Base-by-base conservation (phyloP, 1,140 invertebrate species). In the Drosophila arizonae region DNA sequence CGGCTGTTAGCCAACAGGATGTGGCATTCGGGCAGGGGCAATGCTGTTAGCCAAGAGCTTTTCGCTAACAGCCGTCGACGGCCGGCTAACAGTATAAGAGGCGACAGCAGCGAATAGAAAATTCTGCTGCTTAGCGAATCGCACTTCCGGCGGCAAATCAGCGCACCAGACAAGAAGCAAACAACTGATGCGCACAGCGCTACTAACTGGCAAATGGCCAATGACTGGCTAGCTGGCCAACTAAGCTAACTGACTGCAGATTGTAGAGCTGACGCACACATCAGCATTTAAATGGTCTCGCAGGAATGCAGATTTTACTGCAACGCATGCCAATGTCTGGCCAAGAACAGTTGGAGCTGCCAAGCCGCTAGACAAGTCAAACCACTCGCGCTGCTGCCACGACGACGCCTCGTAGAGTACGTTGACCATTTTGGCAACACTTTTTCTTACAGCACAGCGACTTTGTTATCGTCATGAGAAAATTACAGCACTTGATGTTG, bases 101-200 rank as follows among this genome's bases (percentile, higher is more conserved):
- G 41, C 17, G 28, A 15, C 21, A 66, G 62, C 51, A 58, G 50
- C 67, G 41, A 41, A 72, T 60, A 11, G 58, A 51, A 33, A 64
- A 30, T 13, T 55, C 50, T 64, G 69, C 55, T 54, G 55, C 10
- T 50, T 43, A 68, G 24, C 64, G 56, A 61, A 50, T 48, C 69
- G 15, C 70, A 88, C 76, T 88, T 88, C 84, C 84, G 84, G 84
- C 84, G 84, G 84, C 85, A 88, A 88, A 84, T 89, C 80, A 88
- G 84, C 84, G 84, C 84, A 88, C 63, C 84, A 88, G 84, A 77
- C 76, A 21, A 28, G 28, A 17, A 48, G 48, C 51, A 54, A 75
- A 58, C 60, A 68, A 77, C 84, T 87, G 79, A 82, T 76, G 82
- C 84, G 82, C 82, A 88, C 72, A 68, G 28, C 26, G 15, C 30